Evolutionary conservation across 2,888 invertebrate genomes (phyloP).

Genomic region (Parasteatoda lunata): DNA sequence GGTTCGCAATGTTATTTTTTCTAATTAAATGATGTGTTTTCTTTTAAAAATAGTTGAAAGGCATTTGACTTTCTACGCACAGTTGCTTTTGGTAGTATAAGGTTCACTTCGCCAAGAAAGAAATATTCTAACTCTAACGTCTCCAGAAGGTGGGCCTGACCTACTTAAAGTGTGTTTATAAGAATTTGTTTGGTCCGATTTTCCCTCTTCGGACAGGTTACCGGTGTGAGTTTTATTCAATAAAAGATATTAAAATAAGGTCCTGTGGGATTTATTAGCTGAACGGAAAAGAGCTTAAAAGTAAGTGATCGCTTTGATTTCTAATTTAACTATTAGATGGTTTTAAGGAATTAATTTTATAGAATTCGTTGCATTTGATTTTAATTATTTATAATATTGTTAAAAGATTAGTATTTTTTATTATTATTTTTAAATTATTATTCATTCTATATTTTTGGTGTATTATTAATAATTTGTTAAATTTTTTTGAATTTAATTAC

Average conservation of each 20-base stretch:
- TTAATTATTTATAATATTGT: no score
- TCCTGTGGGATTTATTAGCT: slow-evolving; percentile 31
- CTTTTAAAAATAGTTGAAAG: slow-evolving; percentile 34
- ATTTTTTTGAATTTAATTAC: no score
- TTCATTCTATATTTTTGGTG: neutral
- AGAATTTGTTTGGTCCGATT: slow-evolving; percentile 55
- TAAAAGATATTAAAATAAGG: slow-evolving; percentile 11
- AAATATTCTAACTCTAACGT: slow-evolving; percentile 27
- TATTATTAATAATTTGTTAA: no score
- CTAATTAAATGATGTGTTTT: slow-evolving; percentile 33
- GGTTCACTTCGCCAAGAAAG: slow-evolving; percentile 60
- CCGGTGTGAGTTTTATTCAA: slow-evolving; percentile 48
- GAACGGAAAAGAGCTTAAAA: neutral
- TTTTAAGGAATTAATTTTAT: neutral
- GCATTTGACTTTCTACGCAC: slow-evolving; percentile 47
- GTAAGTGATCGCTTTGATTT: neutral
- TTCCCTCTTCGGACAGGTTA: slow-evolving; percentile 31
- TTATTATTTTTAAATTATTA: slow-evolving; percentile 53
- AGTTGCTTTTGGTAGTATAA: slow-evolving; percentile 54
- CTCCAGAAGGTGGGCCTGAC: slow-evolving; percentile 61
- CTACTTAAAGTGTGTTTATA: slow-evolving; percentile 64
- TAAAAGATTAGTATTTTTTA: no score
- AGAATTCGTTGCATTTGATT: neutral
- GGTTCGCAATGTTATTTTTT: slow-evolving; percentile 28
- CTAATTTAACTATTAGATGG: neutral